These are phyloP conservation scores for Hoplodrina blanda DNA, from an alignment of 2,888 invertebrate genomes.

Conservation along the genomic window DNA sequence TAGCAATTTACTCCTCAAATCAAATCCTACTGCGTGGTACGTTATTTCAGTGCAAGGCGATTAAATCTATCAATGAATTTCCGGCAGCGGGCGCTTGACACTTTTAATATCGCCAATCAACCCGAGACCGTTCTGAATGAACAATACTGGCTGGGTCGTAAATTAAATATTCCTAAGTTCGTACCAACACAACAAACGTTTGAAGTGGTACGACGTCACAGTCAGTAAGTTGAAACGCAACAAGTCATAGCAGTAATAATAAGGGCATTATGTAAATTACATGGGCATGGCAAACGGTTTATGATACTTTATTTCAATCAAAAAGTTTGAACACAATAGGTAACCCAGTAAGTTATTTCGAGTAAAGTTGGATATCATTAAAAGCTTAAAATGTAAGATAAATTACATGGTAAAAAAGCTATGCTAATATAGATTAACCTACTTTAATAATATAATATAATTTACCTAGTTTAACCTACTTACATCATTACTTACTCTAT, in stretches of 20 bases:
- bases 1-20: conserved; percentile 87
- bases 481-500: conserved; percentile 17
- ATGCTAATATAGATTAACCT: background rate
- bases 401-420: background rate
- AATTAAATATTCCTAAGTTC: conserved; percentile 85
- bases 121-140: conserved; percentile 85
- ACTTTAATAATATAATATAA: too few relatives aligned
- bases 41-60: conserved; percentile 86
- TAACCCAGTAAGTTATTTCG: background rate
- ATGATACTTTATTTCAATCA: background rate
- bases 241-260: conserved; percentile 54
- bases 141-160: conserved; percentile 87
- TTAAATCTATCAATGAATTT: conserved; percentile 91
- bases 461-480: too few relatives aligned
- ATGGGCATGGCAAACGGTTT: background rate
- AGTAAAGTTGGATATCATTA: background rate
- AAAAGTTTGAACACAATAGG: conserved; percentile 9
- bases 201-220: conserved; percentile 63
- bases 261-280: conserved; percentile 51
- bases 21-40: conserved; percentile 81
- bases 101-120: conserved; percentile 89
- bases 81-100: conserved; percentile 88
- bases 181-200: conserved; percentile 74
- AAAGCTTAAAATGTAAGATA: background rate
- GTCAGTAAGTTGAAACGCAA: conserved; percentile 63